Evolutionary conservation across 2,797 vertebrate species (phyloP).

Genomic region (Ctenopoma multispine): DNA sequence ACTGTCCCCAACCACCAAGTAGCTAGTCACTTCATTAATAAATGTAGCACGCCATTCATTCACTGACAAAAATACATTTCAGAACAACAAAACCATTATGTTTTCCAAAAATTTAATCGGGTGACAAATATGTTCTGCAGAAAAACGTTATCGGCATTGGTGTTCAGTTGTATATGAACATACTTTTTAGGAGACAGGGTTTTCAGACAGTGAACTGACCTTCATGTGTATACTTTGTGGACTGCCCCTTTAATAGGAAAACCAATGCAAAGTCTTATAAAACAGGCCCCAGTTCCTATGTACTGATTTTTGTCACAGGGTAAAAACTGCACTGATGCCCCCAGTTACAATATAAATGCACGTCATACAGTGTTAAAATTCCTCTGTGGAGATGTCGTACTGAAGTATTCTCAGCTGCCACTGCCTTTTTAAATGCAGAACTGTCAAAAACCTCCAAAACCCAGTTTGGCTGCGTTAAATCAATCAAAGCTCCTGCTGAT

Average conservation of each 20-base stretch:
- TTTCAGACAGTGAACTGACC: not conserved
- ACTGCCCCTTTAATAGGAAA: not conserved
- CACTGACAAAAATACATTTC: too few species aligned
- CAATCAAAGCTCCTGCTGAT: constrained; percentile 50
- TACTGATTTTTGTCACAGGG: not conserved
- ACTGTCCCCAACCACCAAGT: too few species aligned
- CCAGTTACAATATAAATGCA: constrained; percentile 3
- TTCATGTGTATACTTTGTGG: not conserved
- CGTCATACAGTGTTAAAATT: constrained; percentile 25
- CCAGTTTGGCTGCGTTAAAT: constrained; percentile 35
- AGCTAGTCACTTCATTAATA: too few species aligned
- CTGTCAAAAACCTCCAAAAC: constrained; percentile 40
- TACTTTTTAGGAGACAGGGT: too few species aligned
- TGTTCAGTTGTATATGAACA: too few species aligned
- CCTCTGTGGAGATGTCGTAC: constrained; percentile 31
- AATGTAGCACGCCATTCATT: too few species aligned
- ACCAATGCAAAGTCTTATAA: not conserved
- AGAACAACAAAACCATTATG: too few species aligned
- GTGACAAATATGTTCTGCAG: too few species aligned
- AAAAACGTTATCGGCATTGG: too few species aligned
- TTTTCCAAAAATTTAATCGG: too few species aligned
- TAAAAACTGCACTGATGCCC: constrained; percentile 11
- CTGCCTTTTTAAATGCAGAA: constrained; percentile 11
- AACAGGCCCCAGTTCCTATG: not conserved
- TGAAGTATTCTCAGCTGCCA: constrained; percentile 43